A percentile compares a stretch with the other conserved stretches of the same genome.
phyloP scores from a whole-genome alignment of 1,140 invertebrate genomes.

The Lucilia sericata region DNA sequence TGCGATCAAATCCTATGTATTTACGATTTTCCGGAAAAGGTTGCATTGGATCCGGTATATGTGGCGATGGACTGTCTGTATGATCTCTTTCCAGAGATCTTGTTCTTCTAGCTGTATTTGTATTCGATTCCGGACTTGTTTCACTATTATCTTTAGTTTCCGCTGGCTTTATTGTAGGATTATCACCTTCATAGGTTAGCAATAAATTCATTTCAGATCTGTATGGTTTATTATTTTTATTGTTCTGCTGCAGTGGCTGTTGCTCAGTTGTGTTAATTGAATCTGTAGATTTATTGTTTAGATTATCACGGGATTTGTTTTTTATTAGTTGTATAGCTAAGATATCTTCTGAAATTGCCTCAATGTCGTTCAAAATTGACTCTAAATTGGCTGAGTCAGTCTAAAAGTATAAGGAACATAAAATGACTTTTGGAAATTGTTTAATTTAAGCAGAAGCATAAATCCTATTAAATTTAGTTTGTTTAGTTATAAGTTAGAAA shows the following conservation, averaged over 20 bases:
- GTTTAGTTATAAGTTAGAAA: background rate
- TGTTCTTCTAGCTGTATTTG: constrained; percentile 33
- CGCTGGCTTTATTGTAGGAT: constrained; percentile 49
- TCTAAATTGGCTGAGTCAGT: constrained; percentile 68
- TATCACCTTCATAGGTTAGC: constrained; percentile 60
- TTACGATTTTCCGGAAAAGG: constrained; percentile 63
- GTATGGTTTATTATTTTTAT: constrained; percentile 60
- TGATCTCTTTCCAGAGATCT: constrained; percentile 51
- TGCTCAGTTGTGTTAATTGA: background rate
- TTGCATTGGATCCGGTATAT: constrained; percentile 64
- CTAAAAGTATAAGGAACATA: constrained; percentile 44
- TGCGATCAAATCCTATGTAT: constrained; percentile 63
- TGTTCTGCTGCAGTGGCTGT: constrained; percentile 44
- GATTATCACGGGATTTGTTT: constrained; percentile 60
- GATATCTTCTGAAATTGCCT: constrained; percentile 69
- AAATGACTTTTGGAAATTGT: no score
- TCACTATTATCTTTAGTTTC: background rate
- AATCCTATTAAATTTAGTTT: background rate
- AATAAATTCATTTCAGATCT: constrained; percentile 66
- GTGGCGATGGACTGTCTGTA: constrained; percentile 64
- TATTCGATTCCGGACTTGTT: constrained; percentile 43
- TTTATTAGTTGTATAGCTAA: constrained; percentile 63
- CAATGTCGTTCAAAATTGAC: constrained; percentile 69
- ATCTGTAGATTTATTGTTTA: constrained; percentile 33
- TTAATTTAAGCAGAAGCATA: no score